phyloP scores from a whole-genome alignment of 23 tunicate species.

The Trididemnum miniatum region DNA sequence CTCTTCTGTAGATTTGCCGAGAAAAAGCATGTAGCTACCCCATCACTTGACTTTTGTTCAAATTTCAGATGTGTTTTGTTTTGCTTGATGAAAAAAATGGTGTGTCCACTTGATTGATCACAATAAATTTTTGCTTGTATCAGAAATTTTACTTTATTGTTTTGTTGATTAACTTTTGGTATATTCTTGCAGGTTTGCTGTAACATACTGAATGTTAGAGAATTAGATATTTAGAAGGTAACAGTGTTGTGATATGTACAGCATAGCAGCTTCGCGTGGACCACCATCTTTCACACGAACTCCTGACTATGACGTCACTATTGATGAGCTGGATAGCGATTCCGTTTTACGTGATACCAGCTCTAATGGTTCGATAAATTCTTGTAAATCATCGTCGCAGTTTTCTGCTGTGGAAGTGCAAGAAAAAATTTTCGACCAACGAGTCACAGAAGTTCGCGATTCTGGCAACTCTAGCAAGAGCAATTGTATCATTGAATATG shows the following conservation, averaged over 20 bases:
- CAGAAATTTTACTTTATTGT: too few species aligned
- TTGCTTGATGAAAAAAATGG: too few species aligned
- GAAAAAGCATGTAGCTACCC: too few species aligned
- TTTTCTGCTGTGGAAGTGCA: not conserved
- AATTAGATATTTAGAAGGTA: not conserved
- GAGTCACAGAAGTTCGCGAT: not conserved
- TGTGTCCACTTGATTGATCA: too few species aligned
- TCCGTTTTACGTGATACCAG: not conserved
- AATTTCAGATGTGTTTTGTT: too few species aligned
- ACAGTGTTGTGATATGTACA: conserved; percentile 21
- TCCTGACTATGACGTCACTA: not conserved
- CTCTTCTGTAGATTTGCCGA: too few species aligned
- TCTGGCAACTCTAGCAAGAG: not conserved
- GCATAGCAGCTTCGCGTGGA: conserved; percentile 15
- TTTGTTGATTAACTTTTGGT: too few species aligned
- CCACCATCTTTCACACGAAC: conserved; percentile 17
- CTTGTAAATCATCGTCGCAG: not conserved
- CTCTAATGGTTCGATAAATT: not conserved
- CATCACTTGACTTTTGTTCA: too few species aligned
- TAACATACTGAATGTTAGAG: conserved; percentile 18
- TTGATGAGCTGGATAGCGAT: not conserved
- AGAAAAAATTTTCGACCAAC: not conserved
- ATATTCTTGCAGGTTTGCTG: not conserved
- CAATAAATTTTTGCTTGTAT: too few species aligned
- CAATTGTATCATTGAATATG: not conserved